Evolutionary conservation across 2,797 vertebrate genomes (phyloP).

Genomic region (Betta splendens): DNA sequence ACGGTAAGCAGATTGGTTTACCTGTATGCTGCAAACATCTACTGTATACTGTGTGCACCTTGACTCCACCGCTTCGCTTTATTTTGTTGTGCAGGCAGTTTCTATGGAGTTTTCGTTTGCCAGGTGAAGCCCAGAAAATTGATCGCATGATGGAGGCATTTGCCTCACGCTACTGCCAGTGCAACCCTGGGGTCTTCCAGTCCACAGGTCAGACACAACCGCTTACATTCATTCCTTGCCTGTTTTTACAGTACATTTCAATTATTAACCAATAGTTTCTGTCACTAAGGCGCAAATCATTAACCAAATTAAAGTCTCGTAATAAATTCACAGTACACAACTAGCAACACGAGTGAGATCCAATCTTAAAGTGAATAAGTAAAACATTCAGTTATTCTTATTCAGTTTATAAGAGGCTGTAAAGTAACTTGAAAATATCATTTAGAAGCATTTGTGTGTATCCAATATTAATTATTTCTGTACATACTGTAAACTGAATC

Average conservation of each 20-base stretch:
- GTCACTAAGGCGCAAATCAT: constrained; percentile 60
- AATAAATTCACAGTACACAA: constrained; percentile 47
- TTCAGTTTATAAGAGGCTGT: no score
- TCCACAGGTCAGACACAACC: constrained; percentile 88
- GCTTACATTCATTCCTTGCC: no score
- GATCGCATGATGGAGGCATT: constrained; percentile 99
- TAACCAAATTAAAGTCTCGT: constrained; percentile 61
- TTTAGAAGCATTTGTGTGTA: no score
- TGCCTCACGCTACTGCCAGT: constrained; percentile 95
- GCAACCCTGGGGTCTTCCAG: constrained; percentile 97
- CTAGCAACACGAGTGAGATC: no score
- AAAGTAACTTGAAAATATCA: no score
- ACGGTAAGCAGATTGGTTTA: constrained; percentile 78
- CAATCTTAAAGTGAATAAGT: no score
- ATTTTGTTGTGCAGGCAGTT: constrained; percentile 86
- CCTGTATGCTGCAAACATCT: background rate
- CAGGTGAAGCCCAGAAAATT: constrained; percentile 98
- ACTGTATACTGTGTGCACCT: background rate
- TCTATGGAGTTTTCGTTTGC: constrained; percentile 96
- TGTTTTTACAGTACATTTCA: constrained; percentile 49
- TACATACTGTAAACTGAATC: no score
- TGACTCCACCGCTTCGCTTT: background rate
- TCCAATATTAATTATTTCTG: no score
- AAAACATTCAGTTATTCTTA: no score
- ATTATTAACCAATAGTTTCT: constrained; percentile 53